Evolutionary conservation across 2,797 vertebrate genomes (phyloP), one percentile per base, ranked within the genome.

Genomic region (Tenualosa ilisha): DNA sequence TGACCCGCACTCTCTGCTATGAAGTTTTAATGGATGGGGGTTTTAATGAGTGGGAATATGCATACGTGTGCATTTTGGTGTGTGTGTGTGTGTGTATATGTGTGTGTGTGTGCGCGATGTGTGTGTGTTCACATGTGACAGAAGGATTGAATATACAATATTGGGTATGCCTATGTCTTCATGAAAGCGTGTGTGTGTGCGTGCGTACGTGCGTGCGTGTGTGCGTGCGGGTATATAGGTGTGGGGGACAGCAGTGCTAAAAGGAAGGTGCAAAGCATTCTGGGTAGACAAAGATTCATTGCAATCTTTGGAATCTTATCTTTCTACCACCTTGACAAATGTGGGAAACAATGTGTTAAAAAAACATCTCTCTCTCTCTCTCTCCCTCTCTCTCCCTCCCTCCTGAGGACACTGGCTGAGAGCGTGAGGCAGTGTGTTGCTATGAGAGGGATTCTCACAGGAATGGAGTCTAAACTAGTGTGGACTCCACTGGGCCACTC

Each of bases 1-100:
- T 31, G 26, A 40, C 5, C 65, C 13, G 24, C 4, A 72, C 65
- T 37, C 26, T 72, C 26, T 31, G 59, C 22, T 24, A 63, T 63
- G 59, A 63, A 63, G n/a, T 63, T 63, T 63, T 56, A 20, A 63
- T 63, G 24, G 59, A 24, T 9, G n/a, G n/a, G n/a, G 59, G 59
- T 51, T 63, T 63, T 61, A 61, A 63, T 63, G 59, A 61, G 59
- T 68, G 24, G 24, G 63, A 68, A 61, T 61, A n/a, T 61, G 59
- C n/a, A n/a, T 61, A n/a, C n/a, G 6, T 56, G 54, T 56, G 3
- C 20, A 20, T 22, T 6, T 56, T 0, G 1, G 6, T 63, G n/a
- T 63, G 61, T 63, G 22, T 63, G 61, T 63, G 61, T 63, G n/a
- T 63, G 61, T 24, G 22, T 63, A n/a, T 59, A 17, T 59, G n/a